phyloP scores from a whole-genome alignment of 2,888 invertebrate genomes.

The Drosophila anomelani region DNA sequence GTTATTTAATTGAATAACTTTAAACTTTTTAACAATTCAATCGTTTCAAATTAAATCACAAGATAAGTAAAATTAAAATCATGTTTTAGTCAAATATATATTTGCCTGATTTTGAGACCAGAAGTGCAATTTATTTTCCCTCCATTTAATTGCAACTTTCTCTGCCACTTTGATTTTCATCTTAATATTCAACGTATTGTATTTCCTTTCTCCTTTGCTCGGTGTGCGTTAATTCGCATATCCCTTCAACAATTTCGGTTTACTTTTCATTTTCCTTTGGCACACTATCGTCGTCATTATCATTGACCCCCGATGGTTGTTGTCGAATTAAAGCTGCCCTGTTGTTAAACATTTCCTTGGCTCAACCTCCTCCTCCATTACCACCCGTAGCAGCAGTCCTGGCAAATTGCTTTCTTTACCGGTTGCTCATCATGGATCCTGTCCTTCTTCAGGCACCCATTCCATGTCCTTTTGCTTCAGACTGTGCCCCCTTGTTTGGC shows the following conservation, averaged over 20 bases:
- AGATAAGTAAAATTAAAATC: neutral
- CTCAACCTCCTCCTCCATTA: neutral
- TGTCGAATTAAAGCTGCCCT: conserved; percentile 52
- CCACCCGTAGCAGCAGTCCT: conserved; percentile 28
- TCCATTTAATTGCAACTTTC: neutral
- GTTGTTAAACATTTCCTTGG: conserved; percentile 63
- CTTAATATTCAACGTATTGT: conserved; percentile 20
- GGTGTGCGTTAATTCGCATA: conserved; percentile 32
- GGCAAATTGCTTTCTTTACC: conserved; percentile 76
- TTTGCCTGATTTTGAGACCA: neutral
- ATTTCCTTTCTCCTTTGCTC: neutral
- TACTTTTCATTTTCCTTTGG: conserved; percentile 25
- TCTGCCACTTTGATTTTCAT: conserved; percentile 15
- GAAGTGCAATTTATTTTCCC: neutral
- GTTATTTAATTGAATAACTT: conserved; percentile 40
- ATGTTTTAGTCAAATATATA: neutral
- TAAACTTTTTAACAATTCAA: neutral
- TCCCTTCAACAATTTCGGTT: conserved; percentile 35
- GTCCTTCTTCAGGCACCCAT: conserved; percentile 12
- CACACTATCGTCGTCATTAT: conserved; percentile 12
- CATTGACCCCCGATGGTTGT: conserved; percentile 51
- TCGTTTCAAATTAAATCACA: neutral
- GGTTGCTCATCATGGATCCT: conserved; percentile 55
- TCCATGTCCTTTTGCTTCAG: neutral
- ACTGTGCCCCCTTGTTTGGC: too few species aligned